Evolutionary conservation across 2,888 invertebrate genomes (phyloP).

Genomic region (Troides oblongomaculatus): DNA sequence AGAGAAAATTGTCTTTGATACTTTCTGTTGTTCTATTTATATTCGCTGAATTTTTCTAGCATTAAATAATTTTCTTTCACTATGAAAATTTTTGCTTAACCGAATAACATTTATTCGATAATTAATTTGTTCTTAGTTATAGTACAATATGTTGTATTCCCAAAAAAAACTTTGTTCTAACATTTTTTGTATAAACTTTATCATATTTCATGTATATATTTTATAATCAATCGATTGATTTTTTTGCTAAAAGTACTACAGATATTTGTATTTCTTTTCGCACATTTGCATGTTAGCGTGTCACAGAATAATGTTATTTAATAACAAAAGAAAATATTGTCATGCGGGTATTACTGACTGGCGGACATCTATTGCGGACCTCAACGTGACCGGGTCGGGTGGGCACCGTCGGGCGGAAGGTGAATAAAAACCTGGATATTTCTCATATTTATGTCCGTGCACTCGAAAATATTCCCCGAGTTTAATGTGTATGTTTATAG

Average conservation of each 20-base stretch:
- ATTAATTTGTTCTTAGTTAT: no score
- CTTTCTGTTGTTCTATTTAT: slow-evolving; percentile 9
- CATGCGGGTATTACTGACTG: slow-evolving; percentile 57
- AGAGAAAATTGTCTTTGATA: slow-evolving; percentile 38
- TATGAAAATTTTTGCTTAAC: not conserved
- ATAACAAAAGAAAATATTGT: slow-evolving; percentile 42
- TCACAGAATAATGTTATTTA: slow-evolving; percentile 12
- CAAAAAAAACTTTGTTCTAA: no score
- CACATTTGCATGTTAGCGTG: not conserved
- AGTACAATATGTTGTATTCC: no score
- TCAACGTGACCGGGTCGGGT: slow-evolving; percentile 56
- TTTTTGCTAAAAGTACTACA: not conserved
- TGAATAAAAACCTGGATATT: slow-evolving; percentile 76
- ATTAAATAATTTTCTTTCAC: not conserved
- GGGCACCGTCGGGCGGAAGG: slow-evolving; percentile 52
- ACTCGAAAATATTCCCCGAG: slow-evolving; percentile 75
- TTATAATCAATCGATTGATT: no score
- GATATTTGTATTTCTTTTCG: not conserved
- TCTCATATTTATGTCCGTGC: slow-evolving; percentile 78
- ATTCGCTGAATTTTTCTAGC: not conserved
- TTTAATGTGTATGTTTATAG: slow-evolving; percentile 52
- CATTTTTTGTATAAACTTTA: no score
- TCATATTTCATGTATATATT: no score
- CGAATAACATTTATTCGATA: no score
- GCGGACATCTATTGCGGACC: slow-evolving; percentile 65